Percentiles rank a stretch among this genome's conserved stretches.
phyloP scores from a whole-genome alignment of 1,140 invertebrate species.

The Dreissena polymorpha region DNA sequence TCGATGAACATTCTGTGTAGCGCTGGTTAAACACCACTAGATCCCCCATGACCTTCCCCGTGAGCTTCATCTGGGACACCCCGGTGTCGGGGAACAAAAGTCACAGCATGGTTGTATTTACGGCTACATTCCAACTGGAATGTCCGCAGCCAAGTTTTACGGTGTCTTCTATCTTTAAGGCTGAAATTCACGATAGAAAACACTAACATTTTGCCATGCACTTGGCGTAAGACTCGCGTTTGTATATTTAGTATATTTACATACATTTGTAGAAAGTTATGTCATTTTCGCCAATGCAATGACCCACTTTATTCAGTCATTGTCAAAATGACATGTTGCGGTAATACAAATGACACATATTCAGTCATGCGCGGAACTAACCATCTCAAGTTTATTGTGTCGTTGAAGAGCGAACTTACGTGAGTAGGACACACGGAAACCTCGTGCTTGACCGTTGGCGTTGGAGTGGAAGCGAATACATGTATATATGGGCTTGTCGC shows the following conservation, averaged over 20 bases:
- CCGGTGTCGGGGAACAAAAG: conserved; percentile 31
- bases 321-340: no score
- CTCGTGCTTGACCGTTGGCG: conserved; percentile 1
- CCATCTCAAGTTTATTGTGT: no score
- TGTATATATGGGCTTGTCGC: conserved; percentile 17
- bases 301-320: no score
- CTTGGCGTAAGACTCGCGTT: no score
- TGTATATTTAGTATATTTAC: no score
- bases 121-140: conserved; percentile 34
- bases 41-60: conserved; percentile 31
- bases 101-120: conserved; percentile 33
- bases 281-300: no score
- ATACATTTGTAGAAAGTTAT: no score
- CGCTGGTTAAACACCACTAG: conserved; percentile 38
- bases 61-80: conserved; percentile 49
- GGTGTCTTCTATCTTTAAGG: conserved; percentile 33
- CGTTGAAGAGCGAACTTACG: conserved; percentile 8
- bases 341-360: no score
- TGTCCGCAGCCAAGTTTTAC: conserved; percentile 29
- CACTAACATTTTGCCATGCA: no score
- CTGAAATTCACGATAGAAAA: not conserved
- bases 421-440: conserved; percentile 30
- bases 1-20: conserved; percentile 41
- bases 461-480: conserved; percentile 26
- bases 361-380: no score